Evolutionary conservation across 2,797 vertebrate genomes (phyloP).

Genomic region (Trichosurus vulpecula): DNA sequence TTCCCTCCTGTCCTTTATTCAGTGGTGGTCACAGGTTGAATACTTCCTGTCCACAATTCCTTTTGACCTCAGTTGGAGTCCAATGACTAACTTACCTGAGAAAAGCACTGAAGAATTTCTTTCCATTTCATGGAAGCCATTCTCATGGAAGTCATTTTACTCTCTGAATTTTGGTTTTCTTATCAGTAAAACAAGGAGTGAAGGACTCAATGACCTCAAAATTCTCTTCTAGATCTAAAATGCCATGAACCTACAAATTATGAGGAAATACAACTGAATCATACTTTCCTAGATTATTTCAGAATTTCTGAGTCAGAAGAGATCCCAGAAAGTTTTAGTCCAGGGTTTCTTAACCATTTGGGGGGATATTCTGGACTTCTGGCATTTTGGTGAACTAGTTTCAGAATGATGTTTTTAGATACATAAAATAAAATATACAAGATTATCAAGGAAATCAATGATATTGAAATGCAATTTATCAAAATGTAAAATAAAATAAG

Average conservation of each 20-base stretch:
- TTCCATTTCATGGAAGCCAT: not conserved
- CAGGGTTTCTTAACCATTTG: not conserved
- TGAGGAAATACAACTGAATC: not conserved
- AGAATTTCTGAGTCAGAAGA: not conserved
- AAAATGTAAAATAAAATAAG: not conserved
- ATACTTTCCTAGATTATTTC: not conserved
- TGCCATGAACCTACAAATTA: not conserved
- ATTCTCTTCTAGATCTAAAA: not conserved
- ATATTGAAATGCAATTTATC: not conserved
- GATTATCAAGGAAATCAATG: not conserved
- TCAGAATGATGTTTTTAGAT: not conserved
- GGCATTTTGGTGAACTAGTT: not conserved
- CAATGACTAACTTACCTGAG: not conserved
- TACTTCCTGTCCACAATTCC: not conserved
- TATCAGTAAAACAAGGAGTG: not conserved
- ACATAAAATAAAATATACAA: not conserved
- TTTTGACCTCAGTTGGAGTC: not conserved
- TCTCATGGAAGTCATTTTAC: not conserved
- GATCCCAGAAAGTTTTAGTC: not conserved
- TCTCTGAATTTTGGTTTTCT: not conserved
- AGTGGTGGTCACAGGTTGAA: accelerated
- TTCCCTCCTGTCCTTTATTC: not conserved
- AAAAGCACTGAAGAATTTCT: not conserved
- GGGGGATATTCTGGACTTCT: not conserved
- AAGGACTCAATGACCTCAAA: not conserved